Evolutionary conservation across 2,888 invertebrate species (phyloP), one percentile per base, ranked within the genome.

Genomic region (Caenorhabditis angaria): DNA sequence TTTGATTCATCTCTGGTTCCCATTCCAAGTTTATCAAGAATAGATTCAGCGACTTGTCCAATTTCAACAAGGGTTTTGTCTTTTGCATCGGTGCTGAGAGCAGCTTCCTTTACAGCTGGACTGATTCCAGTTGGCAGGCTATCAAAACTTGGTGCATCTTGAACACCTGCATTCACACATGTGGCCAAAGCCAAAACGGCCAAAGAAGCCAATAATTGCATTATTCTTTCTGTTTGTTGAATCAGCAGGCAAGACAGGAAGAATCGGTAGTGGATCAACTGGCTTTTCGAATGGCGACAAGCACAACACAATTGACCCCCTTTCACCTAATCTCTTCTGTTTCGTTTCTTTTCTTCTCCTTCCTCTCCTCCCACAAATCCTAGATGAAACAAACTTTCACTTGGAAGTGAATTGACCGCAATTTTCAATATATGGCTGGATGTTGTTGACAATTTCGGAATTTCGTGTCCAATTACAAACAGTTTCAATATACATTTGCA

Each of bases 11-110:
- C 74, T 47, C 69, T 61, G 32, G 63, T 71, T 18, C 65, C 63
- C 55, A 86, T 75, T 35, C 86, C 86, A 18, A 86, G 77, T n/a
- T 82, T 70, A 41, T 85, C 85, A 14, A 86, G 66, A 56, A 86
- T 81, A 12, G 77, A 78, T 56, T 83, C 83, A 50, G 86, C 86
- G 5, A 83, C 81, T 51, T 83, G 77, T 53, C 86, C 82, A 51
- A 87, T 78, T 60, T 83, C 81, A 35, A 81, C 64, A 12, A 77
- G 65, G 18, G 71, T 35, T 58, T 58, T 41, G 24, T 58, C 67
- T 18, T 67, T 71, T 29, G 60, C 61, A 35, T 71, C 71, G 47
- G 66, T 66, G 60, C 71, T 66, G 56, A 66, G 60, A 51, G 71
- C 66, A 53, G 66, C 71, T 14, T 63, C 32, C 71, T 71, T 71